Conservation (phyloP, 2,797 vertebrate species). For the Bradypodion pumilum region DNA sequence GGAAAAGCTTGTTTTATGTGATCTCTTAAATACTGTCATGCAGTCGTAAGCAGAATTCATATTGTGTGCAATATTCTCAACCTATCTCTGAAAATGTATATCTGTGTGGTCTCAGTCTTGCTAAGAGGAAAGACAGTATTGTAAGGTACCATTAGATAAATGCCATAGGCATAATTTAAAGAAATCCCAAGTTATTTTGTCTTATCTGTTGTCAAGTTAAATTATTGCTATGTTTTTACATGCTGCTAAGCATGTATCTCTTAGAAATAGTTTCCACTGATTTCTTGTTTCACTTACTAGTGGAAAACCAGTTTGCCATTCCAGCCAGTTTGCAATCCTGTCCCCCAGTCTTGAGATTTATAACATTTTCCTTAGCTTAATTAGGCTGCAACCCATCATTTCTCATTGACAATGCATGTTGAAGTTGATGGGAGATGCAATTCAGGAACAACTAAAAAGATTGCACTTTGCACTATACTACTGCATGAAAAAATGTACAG, state of each 20-base stretch:
- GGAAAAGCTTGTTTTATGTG: not conserved
- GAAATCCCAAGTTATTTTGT: conserved; percentile 50
- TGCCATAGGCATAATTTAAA: not conserved
- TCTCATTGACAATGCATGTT: no score
- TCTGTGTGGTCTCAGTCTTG: not conserved
- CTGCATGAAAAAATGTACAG: not conserved
- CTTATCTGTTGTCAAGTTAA: conserved; percentile 52
- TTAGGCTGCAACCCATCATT: no score
- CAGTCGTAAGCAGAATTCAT: not conserved
- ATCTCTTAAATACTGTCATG: not conserved
- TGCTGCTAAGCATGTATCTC: conserved; percentile 60
- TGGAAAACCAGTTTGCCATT: conserved; percentile 54
- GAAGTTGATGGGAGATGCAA: no score
- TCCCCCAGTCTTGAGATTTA: conserved; percentile 37
- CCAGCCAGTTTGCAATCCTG: not conserved
- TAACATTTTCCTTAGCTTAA: conserved; percentile 21
- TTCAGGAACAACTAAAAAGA: no score
- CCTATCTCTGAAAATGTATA: not conserved
- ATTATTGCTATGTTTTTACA: not conserved
- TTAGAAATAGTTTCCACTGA: conserved; percentile 58
- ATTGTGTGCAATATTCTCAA: not conserved
- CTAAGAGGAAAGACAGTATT: not conserved
- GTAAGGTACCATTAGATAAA: not conserved
- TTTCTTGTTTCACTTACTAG: conserved; percentile 52
- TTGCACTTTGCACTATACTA: conserved; percentile 3